phyloP scores from a whole-genome alignment of 1,140 invertebrate species.

The Holotrichia oblita region DNA sequence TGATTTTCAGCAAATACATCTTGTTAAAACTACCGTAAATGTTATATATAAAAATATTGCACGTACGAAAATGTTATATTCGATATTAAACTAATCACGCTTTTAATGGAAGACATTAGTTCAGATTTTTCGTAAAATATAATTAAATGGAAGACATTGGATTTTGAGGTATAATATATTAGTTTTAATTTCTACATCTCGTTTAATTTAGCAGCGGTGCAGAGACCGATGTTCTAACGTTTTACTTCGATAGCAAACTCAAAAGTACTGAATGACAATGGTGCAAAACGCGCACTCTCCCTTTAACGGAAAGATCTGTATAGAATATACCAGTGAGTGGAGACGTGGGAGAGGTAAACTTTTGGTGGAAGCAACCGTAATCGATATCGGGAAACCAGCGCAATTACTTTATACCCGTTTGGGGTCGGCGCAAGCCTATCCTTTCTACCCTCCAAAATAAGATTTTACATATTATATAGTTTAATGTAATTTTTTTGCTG shows the following conservation, averaged over 20 bases:
- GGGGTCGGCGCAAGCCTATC: neutral
- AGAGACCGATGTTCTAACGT: neutral
- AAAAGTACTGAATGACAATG: neutral
- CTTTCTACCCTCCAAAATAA: neutral
- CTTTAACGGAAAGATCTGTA: slow-evolving; percentile 19
- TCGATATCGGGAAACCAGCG: slow-evolving; percentile 31
- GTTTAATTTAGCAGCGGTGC: neutral
- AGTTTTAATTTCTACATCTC: slow-evolving; percentile 22
- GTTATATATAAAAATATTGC: slow-evolving; percentile 7
- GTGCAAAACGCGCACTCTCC: neutral
- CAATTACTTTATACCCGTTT: slow-evolving; percentile 10
- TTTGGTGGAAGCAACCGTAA: slow-evolving; percentile 41
- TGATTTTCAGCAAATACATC: neutral
- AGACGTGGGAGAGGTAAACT: neutral
- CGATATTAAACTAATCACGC: slow-evolving; percentile 23
- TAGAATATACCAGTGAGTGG: neutral
- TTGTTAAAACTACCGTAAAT: neutral
- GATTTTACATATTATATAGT: neutral
- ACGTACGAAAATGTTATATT: slow-evolving; percentile 3
- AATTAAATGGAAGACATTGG: slow-evolving; percentile 44
- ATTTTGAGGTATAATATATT: slow-evolving; percentile 40
- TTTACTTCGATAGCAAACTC: neutral
- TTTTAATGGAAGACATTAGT: slow-evolving; percentile 43
- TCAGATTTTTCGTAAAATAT: slow-evolving; percentile 34
- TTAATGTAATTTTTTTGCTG: too few relatives aligned